Base-by-base conservation (phyloP, 2,888 invertebrate genomes). In the Spatulosminthurus flaviceps region DNA sequence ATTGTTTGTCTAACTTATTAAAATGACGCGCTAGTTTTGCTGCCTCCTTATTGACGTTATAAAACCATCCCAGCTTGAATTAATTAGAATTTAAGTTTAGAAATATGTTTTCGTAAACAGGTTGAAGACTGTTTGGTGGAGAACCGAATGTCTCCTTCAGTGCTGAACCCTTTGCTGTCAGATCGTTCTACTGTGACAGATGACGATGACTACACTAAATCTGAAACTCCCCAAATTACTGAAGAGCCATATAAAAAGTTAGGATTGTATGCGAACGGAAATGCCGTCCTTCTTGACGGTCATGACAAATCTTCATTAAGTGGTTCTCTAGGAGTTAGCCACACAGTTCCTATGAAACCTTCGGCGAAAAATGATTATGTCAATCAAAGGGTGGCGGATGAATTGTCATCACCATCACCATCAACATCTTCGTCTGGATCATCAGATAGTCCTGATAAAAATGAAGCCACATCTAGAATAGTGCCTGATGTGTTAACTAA, bases 131-230 rank as follows among this genome's bases (percentile, higher is more conserved):
- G 80, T 42, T 70, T 81, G 16, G 77, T 77, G 26, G 81, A 80
- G 24, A 80, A 81, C 43, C 77, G 79, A 41, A 79, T 79, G 71
- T 81, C 81, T 60, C 82, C 82, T 21, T 83, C 83, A 9, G 83
- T 81, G 11, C 77, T 83, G 42, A 83, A 83, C 67, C 82, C 81
- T 16, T 78, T 84, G 0, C 78, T 84, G 16, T 74, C 80, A 16
- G 84, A 82, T n/a, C 81, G 81, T 72, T 77, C 78, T 26, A 60
- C 74, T 67, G 7, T 64, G 5, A 72, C 61, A 24, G 73, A 76
- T 19, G 79, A 81, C 9, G 77, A 67, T 7, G 75, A 79, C 0
- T 16, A 4, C n/a, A 22, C 29, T 22, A 67, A 70, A 24, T 24
- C 29, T 24, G 51, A 24, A 51, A 61, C 19, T 29, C 67, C 22